Percentiles rank a stretch among this genome's conserved stretches.
Conservation (phyloP, 2,113 vertebrate species). For the Struthio camelus region DNA sequence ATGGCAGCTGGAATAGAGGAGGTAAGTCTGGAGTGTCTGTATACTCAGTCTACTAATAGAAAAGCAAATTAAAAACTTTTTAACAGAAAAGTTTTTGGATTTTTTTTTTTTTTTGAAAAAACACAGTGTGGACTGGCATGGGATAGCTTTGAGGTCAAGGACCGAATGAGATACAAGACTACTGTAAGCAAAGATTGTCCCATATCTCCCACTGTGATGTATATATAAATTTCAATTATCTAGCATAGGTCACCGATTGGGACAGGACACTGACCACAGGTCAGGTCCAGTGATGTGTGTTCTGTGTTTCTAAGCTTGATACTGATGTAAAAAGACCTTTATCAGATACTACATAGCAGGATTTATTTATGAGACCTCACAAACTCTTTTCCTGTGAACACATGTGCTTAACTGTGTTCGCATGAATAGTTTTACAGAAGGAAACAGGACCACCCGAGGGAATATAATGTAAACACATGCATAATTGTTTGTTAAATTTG, state of each 20-base stretch:
- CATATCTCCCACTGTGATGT: neutral
- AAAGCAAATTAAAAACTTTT: neutral
- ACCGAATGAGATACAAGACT: neutral
- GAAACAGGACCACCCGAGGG: constrained; percentile 47
- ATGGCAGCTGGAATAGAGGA: neutral
- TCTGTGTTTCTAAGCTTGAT: constrained; percentile 8
- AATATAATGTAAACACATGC: neutral
- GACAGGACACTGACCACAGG: constrained; percentile 8
- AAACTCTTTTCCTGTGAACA: constrained; percentile 35
- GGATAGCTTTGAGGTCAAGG: neutral
- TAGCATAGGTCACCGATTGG: neutral
- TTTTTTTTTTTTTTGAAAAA: neutral
- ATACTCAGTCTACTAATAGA: neutral
- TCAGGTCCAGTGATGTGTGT: neutral
- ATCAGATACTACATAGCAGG: constrained; percentile 58
- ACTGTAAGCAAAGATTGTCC: neutral
- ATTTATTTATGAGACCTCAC: constrained; percentile 43
- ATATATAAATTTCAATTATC: neutral
- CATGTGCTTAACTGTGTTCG: constrained; percentile 12
- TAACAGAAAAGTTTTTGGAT: neutral
- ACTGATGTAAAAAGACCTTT: constrained; percentile 45
- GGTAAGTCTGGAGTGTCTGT: neutral
- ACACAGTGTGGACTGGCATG: neutral
- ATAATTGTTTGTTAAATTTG: neutral
- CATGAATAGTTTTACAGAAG: constrained; percentile 13